Conservation (phyloP, 2,797 vertebrate species). For the Mallotus villosus region DNA sequence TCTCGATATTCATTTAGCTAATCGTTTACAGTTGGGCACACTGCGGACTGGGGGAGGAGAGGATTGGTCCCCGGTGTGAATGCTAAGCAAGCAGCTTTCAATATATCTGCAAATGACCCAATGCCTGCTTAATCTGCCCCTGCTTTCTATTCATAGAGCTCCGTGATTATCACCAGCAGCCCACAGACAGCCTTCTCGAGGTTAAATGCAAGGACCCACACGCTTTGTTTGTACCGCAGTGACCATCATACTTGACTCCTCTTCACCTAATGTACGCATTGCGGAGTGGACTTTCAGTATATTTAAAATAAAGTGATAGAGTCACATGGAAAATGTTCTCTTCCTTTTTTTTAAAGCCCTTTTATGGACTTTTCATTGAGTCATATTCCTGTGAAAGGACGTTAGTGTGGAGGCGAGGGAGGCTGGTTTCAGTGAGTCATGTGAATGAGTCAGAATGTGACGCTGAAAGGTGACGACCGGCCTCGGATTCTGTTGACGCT, state of each 20-base stretch:
- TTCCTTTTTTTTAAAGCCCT: background rate
- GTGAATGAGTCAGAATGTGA: slow-evolving; percentile 21
- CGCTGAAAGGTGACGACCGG: background rate
- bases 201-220: slow-evolving; percentile 38
- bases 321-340: background rate
- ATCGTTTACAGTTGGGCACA: slow-evolving; percentile 12
- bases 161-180: slow-evolving; percentile 32
- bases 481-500: too few species aligned
- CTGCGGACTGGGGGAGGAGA: slow-evolving; percentile 6
- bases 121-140: slow-evolving; percentile 36
- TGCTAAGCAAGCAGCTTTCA: slow-evolving; percentile 46
- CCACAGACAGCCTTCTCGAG: slow-evolving; percentile 33
- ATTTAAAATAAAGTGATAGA: too few species aligned
- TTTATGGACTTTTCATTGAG: background rate
- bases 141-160: slow-evolving; percentile 36
- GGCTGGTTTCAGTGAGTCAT: background rate
- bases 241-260: slow-evolving; percentile 12
- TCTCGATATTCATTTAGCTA: slow-evolving; percentile 30
- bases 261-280: too few species aligned
- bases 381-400: too few species aligned
- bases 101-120: slow-evolving; percentile 44
- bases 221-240: slow-evolving; percentile 30
- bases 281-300: too few species aligned
- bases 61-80: slow-evolving; percentile 26
- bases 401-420: too few species aligned